These are phyloP conservation scores for Macrotis lagotis DNA, from an alignment of 2,113 vertebrate genomes.

Conservation along the genomic window DNA sequence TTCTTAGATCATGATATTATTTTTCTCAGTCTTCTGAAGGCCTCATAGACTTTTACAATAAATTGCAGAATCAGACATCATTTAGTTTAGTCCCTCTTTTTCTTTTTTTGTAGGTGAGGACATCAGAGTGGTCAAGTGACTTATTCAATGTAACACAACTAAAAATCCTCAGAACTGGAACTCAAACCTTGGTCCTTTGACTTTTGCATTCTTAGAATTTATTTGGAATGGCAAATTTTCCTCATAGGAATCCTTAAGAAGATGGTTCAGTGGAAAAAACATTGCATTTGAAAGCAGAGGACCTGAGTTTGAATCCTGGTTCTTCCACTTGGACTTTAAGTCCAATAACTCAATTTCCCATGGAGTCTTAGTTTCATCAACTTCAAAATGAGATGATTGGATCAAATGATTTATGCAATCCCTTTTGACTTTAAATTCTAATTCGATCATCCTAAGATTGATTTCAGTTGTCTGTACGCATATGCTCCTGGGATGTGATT, in stretches of 20 bases:
- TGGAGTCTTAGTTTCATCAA: neutral
- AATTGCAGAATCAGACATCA: too few relatives aligned
- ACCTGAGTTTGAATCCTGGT: neutral
- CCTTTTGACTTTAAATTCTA: too few relatives aligned
- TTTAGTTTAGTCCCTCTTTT: too few relatives aligned
- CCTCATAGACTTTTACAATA: too few relatives aligned
- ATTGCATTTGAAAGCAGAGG: neutral
- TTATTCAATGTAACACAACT: neutral
- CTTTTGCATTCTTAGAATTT: neutral
- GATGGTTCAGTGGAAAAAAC: neutral
- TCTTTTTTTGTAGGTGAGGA: neutral
- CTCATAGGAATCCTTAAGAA: neutral
- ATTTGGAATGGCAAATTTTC: neutral
- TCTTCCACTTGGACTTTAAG: neutral
- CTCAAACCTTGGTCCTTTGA: neutral
- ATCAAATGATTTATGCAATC: neutral
- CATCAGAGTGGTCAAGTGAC: neutral
- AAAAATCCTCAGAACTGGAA: neutral
- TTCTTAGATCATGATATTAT: neutral
- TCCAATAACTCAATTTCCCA: neutral
- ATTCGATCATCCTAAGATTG: neutral
- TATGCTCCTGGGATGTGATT: too few relatives aligned
- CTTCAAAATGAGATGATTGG: neutral
- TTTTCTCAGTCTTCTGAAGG: neutral
- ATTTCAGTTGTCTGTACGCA: constrained; percentile 21